Evolutionary conservation across 2,888 invertebrate species (phyloP), one percentile per base, ranked within the genome.

Genomic region (Ganaspis brasiliensis): DNA sequence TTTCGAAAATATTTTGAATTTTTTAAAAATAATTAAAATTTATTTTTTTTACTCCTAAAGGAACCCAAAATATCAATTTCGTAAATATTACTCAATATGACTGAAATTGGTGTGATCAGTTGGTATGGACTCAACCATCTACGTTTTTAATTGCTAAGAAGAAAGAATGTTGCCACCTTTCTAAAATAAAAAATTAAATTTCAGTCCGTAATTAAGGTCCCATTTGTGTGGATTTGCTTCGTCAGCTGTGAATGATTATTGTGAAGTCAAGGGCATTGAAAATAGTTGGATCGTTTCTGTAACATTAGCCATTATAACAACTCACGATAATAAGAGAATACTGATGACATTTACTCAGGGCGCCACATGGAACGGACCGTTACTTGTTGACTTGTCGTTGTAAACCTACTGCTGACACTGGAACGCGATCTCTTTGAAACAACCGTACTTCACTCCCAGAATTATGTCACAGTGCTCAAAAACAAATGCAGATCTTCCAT

Each of bases 351-450:
- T 91, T 89, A 91, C 86, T 83, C 84, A 86, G 87, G 88, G 89
- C 91, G 90, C 88, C 89, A 88, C 87, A 85, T 87, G 90, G 91
- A 91, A 91, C 91, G 90, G 86, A 87, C 91, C 91, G 91, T 91
- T 91, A 91, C 76, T 81, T 83, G 78, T 81, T 81, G 75, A 45
- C 67, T 67, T 45, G 14, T 67, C 67, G 67, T 67, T 67, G 45
- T 45, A 49, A 67, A 67, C 3, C 14, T 26, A 67, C 67, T 67
- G 45, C 24, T 24, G 45, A 45, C 67, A 67, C 45, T 49, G 45
- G 26, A 67, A 67, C 45, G 67, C 67, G 26, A 67, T 67, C 26
- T 67, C 45, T 21, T 45, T 24, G 45, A 19, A 40, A 40, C 21
- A 45, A 67, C 67, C 45, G 45, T 67, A 67, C 35, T 63, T 37